Evolutionary conservation across 2,113 vertebrate species (phyloP), one percentile per base, ranked within the genome.

Genomic region (Indri indri): DNA sequence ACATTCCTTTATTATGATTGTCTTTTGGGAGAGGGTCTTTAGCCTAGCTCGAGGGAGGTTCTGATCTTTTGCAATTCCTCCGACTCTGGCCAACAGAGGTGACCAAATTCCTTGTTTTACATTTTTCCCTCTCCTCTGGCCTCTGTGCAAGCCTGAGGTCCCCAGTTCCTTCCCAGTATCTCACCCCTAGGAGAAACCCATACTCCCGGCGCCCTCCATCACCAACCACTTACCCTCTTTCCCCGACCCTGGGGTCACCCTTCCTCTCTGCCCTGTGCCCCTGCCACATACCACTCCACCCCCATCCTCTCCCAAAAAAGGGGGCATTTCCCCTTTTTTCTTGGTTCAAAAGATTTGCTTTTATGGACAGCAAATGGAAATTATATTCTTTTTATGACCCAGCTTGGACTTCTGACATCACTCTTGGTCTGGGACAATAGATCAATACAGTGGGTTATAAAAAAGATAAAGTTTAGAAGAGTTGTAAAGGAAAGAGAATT

Each of bases 401-500:
- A 79, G 96, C 97, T 92, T 95, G 92, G 97, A 93, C 94, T 96
- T 95, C 81, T 96, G 97, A 94, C 96, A 98, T 97, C 96, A 97
- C 89, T 98, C 97, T 97, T 96, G 95, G 89, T 96, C 95, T 80
- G 84, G 96, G 96, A 98, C 97, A 97, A 97, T 97, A 97, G 97
- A 98, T 95, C 96, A 96, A 95, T 96, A 96, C 59, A 65, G 70
- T 84, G 47, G 97, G 96, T 97, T 97, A 95, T 98, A 97, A 97
- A 97, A 97, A 97, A 97, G 96, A 98, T 97, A 96, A 97, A 98
- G 97, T 98, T 98, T 97, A 94, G 94, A 97, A 98, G 97, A 96
- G 95, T 96, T 96, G 80, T 96, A 96, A 96, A 98, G 97, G 92
- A 97, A 74, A 93, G 91, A 97, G 95, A 94, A 93, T 94, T 30